Conservation (phyloP, 2,113 vertebrate genomes). For the Archilochus colubris region DNA sequence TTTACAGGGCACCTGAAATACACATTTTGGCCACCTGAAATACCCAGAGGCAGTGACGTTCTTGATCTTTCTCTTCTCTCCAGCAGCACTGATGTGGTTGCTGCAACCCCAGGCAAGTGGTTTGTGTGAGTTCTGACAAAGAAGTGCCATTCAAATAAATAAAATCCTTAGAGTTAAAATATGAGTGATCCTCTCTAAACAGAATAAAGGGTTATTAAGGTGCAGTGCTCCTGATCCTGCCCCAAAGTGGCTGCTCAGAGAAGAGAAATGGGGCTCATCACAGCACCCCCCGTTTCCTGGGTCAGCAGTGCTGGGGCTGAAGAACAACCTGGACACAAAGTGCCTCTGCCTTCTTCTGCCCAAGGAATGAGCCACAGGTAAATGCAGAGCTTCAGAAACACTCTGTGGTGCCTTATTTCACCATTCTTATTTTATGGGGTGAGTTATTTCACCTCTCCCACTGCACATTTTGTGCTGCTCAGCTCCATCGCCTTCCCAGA, state of each 20-base stretch:
- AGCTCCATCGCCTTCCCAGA: fast-evolving
- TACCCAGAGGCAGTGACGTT: background rate
- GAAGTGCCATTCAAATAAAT: background rate
- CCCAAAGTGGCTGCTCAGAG: background rate
- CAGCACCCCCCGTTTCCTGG: fast-evolving
- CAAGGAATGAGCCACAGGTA: background rate
- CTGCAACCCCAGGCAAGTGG: background rate
- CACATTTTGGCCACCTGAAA: background rate
- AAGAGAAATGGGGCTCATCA: fast-evolving
- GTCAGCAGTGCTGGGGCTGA: fast-evolving
- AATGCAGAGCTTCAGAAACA: background rate
- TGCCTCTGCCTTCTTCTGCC: background rate
- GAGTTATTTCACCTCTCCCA: background rate
- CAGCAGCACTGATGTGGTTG: fast-evolving
- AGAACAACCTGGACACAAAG: background rate
- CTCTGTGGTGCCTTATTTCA: background rate
- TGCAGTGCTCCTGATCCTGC: background rate
- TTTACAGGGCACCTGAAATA: background rate
- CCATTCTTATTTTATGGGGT: too few relatives aligned
- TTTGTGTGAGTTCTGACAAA: background rate
- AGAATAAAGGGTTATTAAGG: background rate
- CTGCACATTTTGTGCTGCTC: background rate
- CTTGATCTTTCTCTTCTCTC: background rate
- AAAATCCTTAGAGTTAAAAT: background rate
- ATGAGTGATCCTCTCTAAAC: background rate